Conservation (phyloP, 2,113 vertebrate species). For the Caranx ignobilis region DNA sequence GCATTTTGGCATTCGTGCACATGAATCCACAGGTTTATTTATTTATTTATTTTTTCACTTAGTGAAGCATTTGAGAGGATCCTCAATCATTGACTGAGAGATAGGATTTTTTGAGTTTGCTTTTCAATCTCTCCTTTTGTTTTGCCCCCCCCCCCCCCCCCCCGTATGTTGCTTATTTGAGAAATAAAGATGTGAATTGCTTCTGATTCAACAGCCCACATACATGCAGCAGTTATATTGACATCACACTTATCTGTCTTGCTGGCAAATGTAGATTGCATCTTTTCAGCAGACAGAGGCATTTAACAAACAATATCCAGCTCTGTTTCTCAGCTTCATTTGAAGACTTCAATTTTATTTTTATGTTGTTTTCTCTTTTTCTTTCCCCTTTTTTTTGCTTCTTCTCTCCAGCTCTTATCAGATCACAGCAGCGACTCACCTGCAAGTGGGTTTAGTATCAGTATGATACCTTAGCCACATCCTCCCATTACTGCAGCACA, state of each 20-base stretch:
- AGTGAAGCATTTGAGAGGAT: constrained; percentile 38
- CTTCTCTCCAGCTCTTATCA: constrained; percentile 36
- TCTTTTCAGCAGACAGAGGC: constrained; percentile 36
- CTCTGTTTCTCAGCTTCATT: background rate
- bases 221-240: constrained; percentile 33
- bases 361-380: background rate
- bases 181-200: constrained; percentile 52
- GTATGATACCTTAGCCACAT: constrained; percentile 23
- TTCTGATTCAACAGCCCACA: constrained; percentile 48
- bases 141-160: no score
- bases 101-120: constrained; percentile 19
- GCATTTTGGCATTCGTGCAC: constrained; percentile 48
- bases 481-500: constrained; percentile 31
- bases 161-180: constrained; percentile 29
- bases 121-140: constrained; percentile 21
- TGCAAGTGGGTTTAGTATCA: constrained; percentile 22
- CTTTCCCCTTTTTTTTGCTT: constrained; percentile 1
- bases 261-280: constrained; percentile 22
- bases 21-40: constrained; percentile 42
- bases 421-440: constrained; percentile 14
- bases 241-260: constrained; percentile 40
- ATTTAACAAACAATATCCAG: constrained; percentile 40
- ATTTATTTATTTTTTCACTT: background rate
- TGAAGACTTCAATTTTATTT: background rate
- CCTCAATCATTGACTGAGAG: constrained; percentile 13